These are phyloP conservation scores for Pseudomugil tenellus DNA, from an alignment of 2,797 vertebrate genomes.

Conservation along the genomic window DNA sequence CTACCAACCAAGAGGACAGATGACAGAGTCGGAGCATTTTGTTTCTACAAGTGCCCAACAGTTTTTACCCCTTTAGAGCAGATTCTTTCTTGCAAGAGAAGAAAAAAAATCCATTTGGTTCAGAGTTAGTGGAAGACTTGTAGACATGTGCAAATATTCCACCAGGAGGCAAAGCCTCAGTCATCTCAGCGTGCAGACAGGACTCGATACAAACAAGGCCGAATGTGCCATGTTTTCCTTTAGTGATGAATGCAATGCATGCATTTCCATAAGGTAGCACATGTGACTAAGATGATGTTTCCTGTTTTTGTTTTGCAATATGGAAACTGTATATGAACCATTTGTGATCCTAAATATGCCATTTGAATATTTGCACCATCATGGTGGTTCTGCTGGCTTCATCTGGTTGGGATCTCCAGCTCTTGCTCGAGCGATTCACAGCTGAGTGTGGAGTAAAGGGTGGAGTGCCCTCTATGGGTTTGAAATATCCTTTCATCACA, in stretches of 20 bases:
- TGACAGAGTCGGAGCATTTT: slow-evolving; percentile 22
- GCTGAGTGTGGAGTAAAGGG: too few relatives aligned
- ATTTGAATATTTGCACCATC: too few relatives aligned
- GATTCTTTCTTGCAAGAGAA: too few relatives aligned
- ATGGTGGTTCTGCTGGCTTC: too few relatives aligned
- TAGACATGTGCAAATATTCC: slow-evolving; percentile 26
- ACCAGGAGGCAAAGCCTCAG: slow-evolving; percentile 20
- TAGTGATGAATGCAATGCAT: slow-evolving; percentile 13
- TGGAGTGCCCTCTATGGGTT: too few relatives aligned
- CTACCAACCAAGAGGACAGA: slow-evolving; percentile 24
- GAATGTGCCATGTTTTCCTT: slow-evolving; percentile 40
- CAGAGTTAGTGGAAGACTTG: slow-evolving; percentile 10
- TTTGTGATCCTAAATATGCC: too few relatives aligned
- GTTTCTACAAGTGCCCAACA: slow-evolving; percentile 12
- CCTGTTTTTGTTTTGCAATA: slow-evolving; percentile 10
- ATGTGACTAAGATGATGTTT: slow-evolving; percentile 9
- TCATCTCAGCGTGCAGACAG: slow-evolving; percentile 49
- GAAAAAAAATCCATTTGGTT: slow-evolving; percentile 11
- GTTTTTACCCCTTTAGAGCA: slow-evolving; percentile 2
- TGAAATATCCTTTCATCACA: too few relatives aligned
- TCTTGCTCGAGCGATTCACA: too few relatives aligned
- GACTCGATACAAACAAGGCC: slow-evolving; percentile 67
- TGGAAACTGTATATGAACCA: not conserved
- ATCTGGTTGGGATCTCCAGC: too few relatives aligned
- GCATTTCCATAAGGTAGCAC: slow-evolving; percentile 1